A percentile compares a stretch with the other conserved stretches of the same genome.
Conservation (phyloP, 2,888 invertebrate genomes). For the Stratiomys singularior region DNA sequence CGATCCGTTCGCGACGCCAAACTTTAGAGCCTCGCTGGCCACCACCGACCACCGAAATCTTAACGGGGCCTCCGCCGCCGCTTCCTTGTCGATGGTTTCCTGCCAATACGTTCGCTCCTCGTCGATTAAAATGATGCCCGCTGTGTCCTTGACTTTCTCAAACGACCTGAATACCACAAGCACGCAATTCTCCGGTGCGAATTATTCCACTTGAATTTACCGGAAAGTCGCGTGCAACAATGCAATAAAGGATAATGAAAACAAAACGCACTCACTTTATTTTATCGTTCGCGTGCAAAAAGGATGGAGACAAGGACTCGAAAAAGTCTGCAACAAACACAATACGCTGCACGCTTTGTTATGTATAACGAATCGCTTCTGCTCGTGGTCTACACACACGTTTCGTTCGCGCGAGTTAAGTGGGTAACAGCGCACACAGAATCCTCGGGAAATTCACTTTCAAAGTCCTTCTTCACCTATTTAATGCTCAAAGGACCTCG, state of each 20-base stretch:
- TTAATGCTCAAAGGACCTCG: slow-evolving; percentile 8
- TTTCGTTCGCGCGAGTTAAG: slow-evolving; percentile 14
- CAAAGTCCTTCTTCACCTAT: slow-evolving; percentile 40
- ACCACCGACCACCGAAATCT: slow-evolving; percentile 66
- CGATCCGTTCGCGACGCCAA: slow-evolving; percentile 69
- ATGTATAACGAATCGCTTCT: not conserved
- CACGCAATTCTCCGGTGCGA: not conserved
- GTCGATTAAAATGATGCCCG: slow-evolving; percentile 21
- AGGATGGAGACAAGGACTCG: not conserved
- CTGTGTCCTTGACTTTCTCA: slow-evolving; percentile 38
- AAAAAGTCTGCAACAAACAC: not conserved
- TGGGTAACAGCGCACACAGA: not conserved
- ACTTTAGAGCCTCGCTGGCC: slow-evolving; percentile 64
- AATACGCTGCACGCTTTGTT: not conserved
- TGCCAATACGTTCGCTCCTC: slow-evolving; percentile 61
- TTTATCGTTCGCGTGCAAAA: slow-evolving; percentile 11
- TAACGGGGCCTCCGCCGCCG: slow-evolving; percentile 62
- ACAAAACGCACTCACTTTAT: slow-evolving; percentile 14
- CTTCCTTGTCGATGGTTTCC: slow-evolving; percentile 62
- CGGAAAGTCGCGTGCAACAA: slow-evolving; percentile 37
- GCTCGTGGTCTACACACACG: not conserved
- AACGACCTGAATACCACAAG: not conserved
- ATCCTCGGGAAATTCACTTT: slow-evolving; percentile 9
- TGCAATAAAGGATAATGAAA: slow-evolving; percentile 31
- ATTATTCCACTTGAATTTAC: slow-evolving; percentile 27